A percentile compares a stretch with the other conserved stretches of the same genome.
Conservation (phyloP, 2,888 invertebrate species). For the Cenopis cana region DNA sequence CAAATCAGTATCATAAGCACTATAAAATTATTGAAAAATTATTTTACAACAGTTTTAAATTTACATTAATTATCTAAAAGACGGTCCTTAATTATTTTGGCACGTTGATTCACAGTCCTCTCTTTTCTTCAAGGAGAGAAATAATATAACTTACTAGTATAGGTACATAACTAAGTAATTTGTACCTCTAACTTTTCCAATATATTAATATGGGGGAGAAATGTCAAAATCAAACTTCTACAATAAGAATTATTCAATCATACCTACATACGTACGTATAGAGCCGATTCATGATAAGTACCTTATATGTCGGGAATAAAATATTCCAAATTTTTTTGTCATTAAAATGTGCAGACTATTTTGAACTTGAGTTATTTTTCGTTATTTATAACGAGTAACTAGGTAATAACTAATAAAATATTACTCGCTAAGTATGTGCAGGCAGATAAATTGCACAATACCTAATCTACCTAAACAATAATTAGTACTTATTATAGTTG, state of each 20-base stretch:
- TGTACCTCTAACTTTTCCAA: slow-evolving; percentile 15
- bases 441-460: neutral
- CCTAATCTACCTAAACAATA: slow-evolving; percentile 1
- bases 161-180: slow-evolving; percentile 2
- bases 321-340: neutral
- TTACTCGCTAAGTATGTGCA: neutral
- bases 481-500: slow-evolving; percentile 3
- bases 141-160: slow-evolving; percentile 41
- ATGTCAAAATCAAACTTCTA: neutral
- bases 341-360: neutral
- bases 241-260: neutral
- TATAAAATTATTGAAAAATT: slow-evolving; percentile 42
- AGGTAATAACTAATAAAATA: neutral
- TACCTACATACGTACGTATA: too few relatives aligned
- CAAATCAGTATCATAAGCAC: slow-evolving; percentile 25
- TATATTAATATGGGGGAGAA: slow-evolving; percentile 7
- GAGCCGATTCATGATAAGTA: neutral
- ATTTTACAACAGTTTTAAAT: slow-evolving; percentile 33
- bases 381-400: neutral
- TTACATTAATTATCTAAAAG: slow-evolving; percentile 42
- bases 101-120: slow-evolving; percentile 67
- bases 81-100: slow-evolving; percentile 62
- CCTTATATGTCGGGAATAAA: neutral
- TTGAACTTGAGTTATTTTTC: slow-evolving; percentile 11
- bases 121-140: slow-evolving; percentile 49